Evolutionary conservation across 2,797 vertebrate species (phyloP).

Genomic region (Rhabdomys pumilio): DNA sequence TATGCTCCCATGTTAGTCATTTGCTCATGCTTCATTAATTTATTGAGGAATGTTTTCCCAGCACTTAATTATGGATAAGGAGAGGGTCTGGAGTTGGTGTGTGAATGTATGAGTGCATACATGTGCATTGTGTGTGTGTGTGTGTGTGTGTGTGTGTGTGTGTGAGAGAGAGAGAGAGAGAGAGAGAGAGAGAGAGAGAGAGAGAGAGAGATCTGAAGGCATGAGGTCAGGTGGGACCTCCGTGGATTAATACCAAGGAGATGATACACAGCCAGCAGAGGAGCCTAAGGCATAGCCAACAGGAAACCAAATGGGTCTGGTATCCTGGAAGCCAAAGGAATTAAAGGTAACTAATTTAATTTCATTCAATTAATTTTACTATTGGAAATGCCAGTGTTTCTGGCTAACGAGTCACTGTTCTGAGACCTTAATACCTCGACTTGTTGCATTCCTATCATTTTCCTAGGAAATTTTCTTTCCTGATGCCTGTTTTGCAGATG

Average conservation of each 20-base stretch:
- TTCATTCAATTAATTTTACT: no score
- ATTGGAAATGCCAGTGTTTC: no score
- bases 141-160: no score
- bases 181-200: neutral
- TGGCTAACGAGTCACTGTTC: fast-evolving
- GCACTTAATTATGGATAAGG: neutral
- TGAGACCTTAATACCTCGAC: fast-evolving
- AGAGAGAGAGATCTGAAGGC: neutral
- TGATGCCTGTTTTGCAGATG: neutral
- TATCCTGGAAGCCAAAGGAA: neutral
- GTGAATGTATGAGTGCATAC: no score
- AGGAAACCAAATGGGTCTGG: neutral
- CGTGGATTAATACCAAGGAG: neutral
- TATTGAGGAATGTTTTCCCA: neutral
- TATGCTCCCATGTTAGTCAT: neutral
- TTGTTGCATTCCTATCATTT: neutral
- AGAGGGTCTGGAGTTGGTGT: neutral
- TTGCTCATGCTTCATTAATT: neutral
- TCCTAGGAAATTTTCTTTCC: neutral
- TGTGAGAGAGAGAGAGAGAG: no score
- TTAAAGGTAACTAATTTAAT: neutral
- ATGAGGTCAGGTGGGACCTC: neutral
- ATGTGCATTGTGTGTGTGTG: no score
- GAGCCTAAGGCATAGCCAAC: neutral
- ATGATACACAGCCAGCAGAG: neutral